Percentiles rank a stretch among this genome's conserved stretches.
Evolutionary conservation across 2,888 invertebrate genomes (phyloP).

Genomic region (Pristionchus japonicus): DNA sequence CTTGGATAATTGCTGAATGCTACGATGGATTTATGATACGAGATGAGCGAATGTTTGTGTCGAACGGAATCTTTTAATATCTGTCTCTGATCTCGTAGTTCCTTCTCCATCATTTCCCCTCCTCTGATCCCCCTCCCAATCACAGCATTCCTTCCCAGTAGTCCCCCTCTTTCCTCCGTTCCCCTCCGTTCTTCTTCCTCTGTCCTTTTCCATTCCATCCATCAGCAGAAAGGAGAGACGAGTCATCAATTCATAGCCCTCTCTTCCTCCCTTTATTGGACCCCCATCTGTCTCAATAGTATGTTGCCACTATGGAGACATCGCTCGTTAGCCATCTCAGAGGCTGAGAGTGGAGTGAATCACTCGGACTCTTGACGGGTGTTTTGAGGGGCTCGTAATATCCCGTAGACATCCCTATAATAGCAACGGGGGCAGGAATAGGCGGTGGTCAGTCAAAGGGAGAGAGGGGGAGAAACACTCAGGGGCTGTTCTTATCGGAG

Average conservation of each 20-base stretch:
- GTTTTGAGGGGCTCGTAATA: not conserved
- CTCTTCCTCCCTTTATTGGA: not conserved
- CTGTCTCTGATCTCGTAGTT: not conserved
- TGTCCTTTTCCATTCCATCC: slow-evolving; percentile 5
- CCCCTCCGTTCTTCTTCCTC: not conserved
- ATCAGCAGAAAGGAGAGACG: not conserved
- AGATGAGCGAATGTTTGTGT: not conserved
- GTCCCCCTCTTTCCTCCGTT: not conserved
- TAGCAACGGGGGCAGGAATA: not conserved
- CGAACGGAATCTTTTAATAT: not conserved
- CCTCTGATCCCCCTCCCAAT: not conserved
- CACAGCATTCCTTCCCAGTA: not conserved
- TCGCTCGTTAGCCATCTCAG: not conserved
- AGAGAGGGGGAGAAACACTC: not conserved
- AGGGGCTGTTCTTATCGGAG: not conserved
- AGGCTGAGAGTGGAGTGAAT: not conserved
- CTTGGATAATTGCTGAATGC: not conserved
- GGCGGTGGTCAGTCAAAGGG: not conserved
- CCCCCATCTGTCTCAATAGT: not conserved
- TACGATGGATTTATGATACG: not conserved
- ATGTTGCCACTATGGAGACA: not conserved
- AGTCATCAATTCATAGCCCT: slow-evolving; percentile 3
- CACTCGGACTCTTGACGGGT: not conserved
- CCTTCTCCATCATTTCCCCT: not conserved
- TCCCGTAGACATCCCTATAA: not conserved